phyloP scores from a whole-genome alignment of 2,888 invertebrate genomes.

The Anthophora plumipes region DNA sequence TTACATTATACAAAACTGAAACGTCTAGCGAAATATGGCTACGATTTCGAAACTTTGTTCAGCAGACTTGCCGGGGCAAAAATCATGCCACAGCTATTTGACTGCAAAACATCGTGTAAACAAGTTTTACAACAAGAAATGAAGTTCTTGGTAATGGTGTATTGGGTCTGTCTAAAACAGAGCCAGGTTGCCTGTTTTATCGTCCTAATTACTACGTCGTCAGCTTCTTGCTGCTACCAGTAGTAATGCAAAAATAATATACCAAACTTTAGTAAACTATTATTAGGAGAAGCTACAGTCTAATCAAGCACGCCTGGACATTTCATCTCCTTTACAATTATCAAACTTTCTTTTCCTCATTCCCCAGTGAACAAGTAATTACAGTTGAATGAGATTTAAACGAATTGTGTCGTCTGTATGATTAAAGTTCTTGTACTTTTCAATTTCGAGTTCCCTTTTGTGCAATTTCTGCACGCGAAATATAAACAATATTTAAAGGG shows the following conservation, averaged over 20 bases:
- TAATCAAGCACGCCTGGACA: conserved; percentile 43
- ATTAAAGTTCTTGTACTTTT: not conserved
- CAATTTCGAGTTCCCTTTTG: not conserved
- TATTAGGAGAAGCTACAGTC: conserved; percentile 32
- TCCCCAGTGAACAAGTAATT: not conserved
- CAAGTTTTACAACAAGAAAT: conserved; percentile 57
- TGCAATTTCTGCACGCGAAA: not conserved
- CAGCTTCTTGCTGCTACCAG: conserved; percentile 63
- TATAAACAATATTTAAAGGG: no score
- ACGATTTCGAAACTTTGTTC: conserved; percentile 33
- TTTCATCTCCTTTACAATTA: not conserved
- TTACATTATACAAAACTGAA: conserved; percentile 24
- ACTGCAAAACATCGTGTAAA: conserved; percentile 43
- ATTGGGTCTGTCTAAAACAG: conserved; percentile 57
- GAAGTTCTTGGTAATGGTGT: conserved; percentile 43
- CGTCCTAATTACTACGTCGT: conserved; percentile 69
- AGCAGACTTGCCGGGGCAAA: conserved; percentile 27
- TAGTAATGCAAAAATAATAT: conserved; percentile 62
- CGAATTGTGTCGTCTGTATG: not conserved
- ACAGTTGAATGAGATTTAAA: not conserved
- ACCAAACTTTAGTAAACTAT: conserved; percentile 61
- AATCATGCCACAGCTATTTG: conserved; percentile 34
- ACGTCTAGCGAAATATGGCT: conserved; percentile 30
- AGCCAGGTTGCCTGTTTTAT: conserved; percentile 51
- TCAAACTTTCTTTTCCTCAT: conserved; percentile 4